phyloP scores from a whole-genome alignment of 2,797 vertebrate species.

The Sebastes aleutianus region DNA sequence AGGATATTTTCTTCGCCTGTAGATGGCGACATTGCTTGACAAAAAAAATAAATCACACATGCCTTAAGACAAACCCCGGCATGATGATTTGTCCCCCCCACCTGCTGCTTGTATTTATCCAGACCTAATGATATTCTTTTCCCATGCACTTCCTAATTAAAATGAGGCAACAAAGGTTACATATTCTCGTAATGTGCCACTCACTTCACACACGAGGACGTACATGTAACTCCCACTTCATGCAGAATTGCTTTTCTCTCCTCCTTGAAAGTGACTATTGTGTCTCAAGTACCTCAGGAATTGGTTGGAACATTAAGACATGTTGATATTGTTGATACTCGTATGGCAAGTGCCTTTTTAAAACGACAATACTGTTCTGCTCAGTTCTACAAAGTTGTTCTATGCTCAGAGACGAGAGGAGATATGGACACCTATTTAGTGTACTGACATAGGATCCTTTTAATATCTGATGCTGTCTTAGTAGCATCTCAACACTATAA shows the following conservation, averaged over 20 bases:
- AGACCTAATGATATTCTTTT: conserved; percentile 67
- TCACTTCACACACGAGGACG: conserved; percentile 62
- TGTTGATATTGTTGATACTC: conserved; percentile 59
- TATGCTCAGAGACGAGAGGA: neutral
- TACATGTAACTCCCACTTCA: conserved; percentile 63
- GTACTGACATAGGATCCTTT: neutral
- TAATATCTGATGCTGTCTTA: neutral
- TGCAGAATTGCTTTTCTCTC: conserved; percentile 54
- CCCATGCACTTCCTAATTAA: conserved; percentile 66
- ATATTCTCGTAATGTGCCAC: conserved; percentile 54
- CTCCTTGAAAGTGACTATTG: conserved; percentile 61
- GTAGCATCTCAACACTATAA: neutral
- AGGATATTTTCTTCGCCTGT: conserved; percentile 78
- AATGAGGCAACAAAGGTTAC: conserved; percentile 63
- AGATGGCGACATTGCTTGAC: conserved; percentile 94
- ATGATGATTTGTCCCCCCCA: conserved; percentile 50
- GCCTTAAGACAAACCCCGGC: conserved; percentile 40
- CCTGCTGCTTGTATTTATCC: conserved; percentile 67
- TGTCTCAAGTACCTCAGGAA: conserved; percentile 61
- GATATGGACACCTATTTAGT: conserved; percentile 1
- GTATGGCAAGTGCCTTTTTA: conserved; percentile 32
- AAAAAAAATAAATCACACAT: conserved; percentile 60
- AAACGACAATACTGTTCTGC: neutral
- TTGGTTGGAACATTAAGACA: conserved; percentile 58
- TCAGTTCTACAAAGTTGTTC: conserved; percentile 20